A percentile compares a stretch with the other conserved stretches of the same genome.
phyloP scores from a whole-genome alignment of 2,888 invertebrate species.

The Tetragonisca angustula region DNA sequence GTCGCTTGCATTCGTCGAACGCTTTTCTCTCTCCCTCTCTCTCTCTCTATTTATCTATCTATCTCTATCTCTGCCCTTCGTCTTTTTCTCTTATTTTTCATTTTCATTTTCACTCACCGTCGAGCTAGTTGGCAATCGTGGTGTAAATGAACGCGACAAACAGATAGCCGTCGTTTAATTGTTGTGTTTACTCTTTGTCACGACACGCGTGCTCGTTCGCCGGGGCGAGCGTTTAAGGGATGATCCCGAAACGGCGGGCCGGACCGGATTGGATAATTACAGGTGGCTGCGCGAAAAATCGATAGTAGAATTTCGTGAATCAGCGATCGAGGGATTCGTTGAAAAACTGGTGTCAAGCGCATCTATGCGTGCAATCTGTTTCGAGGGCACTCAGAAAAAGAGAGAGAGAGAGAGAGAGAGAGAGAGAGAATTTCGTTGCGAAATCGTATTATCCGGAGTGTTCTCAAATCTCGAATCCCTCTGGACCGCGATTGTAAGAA shows the following conservation, averaged over 20 bases:
- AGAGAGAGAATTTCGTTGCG: not conserved
- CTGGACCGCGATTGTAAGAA: no score
- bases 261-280: conserved; percentile 8
- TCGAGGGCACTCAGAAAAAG: not conserved
- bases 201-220: not conserved
- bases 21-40: not conserved
- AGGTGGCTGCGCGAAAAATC: conserved; percentile 5
- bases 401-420: no score
- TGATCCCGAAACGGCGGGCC: conserved; percentile 7
- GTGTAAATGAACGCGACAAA: conserved; percentile 35
- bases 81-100: not conserved
- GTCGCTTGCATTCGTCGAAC: not conserved
- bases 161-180: conserved; percentile 31
- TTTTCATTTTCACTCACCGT: not conserved
- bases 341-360: not conserved
- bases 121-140: conserved; percentile 5
- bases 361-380: not conserved
- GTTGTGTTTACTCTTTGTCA: conserved; percentile 42
- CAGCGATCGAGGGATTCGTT: no score
- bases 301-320: not conserved
- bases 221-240: conserved; percentile 15
- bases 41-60: no score
- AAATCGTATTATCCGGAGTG: not conserved
- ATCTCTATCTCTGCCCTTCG: not conserved
- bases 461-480: no score